Percentiles rank a stretch among this genome's conserved stretches.
Conservation (phyloP, 2,113 vertebrate genomes). For the Halcyon malimbica region DNA sequence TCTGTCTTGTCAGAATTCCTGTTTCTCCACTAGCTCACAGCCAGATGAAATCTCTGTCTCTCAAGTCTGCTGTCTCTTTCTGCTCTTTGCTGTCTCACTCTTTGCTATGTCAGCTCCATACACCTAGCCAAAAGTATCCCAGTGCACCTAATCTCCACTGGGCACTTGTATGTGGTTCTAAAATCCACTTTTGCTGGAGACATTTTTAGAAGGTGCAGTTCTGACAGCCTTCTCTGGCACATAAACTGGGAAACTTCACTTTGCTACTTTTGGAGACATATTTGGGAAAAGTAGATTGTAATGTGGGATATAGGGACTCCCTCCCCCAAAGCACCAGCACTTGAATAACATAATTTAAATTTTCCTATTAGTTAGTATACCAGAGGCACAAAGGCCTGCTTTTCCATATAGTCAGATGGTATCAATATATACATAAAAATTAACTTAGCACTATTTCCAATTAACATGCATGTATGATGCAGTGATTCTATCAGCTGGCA, state of each 20-base stretch:
- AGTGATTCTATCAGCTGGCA: background rate
- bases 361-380: background rate
- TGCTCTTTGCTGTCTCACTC: background rate
- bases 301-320: background rate
- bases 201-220: background rate
- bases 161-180: background rate
- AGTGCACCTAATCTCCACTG: background rate
- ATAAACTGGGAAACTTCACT: background rate
- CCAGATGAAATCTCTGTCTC: background rate
- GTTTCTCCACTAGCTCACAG: background rate
- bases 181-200: background rate
- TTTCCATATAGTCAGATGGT: background rate
- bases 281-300: background rate
- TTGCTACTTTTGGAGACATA: background rate
- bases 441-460: background rate
- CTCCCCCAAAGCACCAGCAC: background rate
- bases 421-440: background rate
- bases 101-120: background rate
- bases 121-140: background rate
- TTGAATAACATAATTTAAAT: background rate
- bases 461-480: background rate
- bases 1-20: background rate
- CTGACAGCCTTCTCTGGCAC: background rate
- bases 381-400: background rate
- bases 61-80: background rate